Evolutionary conservation across 2,797 vertebrate species (phyloP).

Genomic region (Scomberomorus guttatus): DNA sequence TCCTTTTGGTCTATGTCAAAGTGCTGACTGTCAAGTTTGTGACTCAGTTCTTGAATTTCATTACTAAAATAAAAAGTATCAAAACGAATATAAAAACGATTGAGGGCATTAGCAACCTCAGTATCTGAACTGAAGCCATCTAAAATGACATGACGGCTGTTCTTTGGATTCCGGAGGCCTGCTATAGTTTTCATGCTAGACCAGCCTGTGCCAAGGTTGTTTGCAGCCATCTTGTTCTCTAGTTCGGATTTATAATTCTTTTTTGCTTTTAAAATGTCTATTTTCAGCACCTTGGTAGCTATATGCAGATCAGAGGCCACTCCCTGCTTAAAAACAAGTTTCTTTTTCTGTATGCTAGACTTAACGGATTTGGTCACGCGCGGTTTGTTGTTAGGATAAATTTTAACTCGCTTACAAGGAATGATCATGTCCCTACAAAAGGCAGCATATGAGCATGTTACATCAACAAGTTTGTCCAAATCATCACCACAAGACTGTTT

Average conservation of each 20-base stretch:
- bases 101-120: conserved; percentile 16
- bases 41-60: conserved; percentile 6
- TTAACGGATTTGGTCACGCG: too few relatives aligned
- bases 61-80: conserved; percentile 9
- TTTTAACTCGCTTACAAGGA: not conserved
- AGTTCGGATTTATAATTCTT: not conserved
- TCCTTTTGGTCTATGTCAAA: not conserved
- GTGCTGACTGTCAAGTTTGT: conserved; percentile 13
- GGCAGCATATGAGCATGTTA: not conserved
- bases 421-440: conserved; percentile 1
- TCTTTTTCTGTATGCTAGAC: not conserved
- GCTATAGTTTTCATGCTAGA: not conserved
- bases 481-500: conserved; percentile 11
- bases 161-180: too few relatives aligned
- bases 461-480: not conserved
- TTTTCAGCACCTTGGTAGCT: not conserved
- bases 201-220: not conserved
- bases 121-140: conserved; percentile 13
- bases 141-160: not conserved
- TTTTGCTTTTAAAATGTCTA: not conserved
- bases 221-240: not conserved
- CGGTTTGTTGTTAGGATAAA: too few relatives aligned
- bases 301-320: too few relatives aligned
- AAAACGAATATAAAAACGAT: not conserved
- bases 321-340: not conserved